These are phyloP conservation scores for Agrypnus murinus DNA, from an alignment of 2,888 invertebrate genomes.

Conservation along the genomic window DNA sequence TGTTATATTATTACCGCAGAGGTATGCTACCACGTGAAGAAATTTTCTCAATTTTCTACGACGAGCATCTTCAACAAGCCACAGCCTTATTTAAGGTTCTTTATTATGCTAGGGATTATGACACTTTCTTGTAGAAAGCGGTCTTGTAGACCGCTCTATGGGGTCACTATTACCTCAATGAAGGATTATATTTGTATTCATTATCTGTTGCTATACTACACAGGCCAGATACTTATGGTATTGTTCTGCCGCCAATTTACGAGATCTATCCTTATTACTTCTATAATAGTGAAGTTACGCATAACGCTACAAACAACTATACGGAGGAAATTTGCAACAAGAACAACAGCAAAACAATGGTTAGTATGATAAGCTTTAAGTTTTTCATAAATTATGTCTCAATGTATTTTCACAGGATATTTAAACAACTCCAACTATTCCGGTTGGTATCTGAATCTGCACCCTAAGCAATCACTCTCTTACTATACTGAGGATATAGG, in stretches of 20 bases:
- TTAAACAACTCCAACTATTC: slow-evolving; percentile 79
- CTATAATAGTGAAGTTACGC: slow-evolving; percentile 7
- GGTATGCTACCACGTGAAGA: slow-evolving; percentile 76
- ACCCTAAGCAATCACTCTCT: slow-evolving; percentile 74
- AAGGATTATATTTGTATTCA: slow-evolving; percentile 80
- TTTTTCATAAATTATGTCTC: too few relatives aligned
- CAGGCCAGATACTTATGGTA: slow-evolving; percentile 67
- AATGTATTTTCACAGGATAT: slow-evolving; percentile 64
- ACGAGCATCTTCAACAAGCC: slow-evolving; percentile 77
- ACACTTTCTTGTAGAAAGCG: slow-evolving; percentile 81
- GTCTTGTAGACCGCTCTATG: too few relatives aligned
- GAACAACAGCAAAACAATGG: slow-evolving; percentile 12
- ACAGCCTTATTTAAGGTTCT: slow-evolving; percentile 79
- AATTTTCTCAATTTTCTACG: slow-evolving; percentile 77
- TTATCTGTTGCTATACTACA: slow-evolving; percentile 69
- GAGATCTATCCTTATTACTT: slow-evolving; percentile 72
- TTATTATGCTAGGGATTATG: slow-evolving; percentile 81
- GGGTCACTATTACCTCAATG: slow-evolving; percentile 80
- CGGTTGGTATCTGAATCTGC: slow-evolving; percentile 73
- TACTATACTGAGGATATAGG: slow-evolving; percentile 85
- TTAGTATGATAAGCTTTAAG: neutral
- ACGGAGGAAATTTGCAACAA: neutral
- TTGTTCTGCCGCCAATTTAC: slow-evolving; percentile 78
- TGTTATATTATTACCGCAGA: slow-evolving; percentile 73
- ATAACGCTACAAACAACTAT: neutral